Base-by-base conservation (phyloP, 2,113 vertebrate species). In the Apus apus region DNA sequence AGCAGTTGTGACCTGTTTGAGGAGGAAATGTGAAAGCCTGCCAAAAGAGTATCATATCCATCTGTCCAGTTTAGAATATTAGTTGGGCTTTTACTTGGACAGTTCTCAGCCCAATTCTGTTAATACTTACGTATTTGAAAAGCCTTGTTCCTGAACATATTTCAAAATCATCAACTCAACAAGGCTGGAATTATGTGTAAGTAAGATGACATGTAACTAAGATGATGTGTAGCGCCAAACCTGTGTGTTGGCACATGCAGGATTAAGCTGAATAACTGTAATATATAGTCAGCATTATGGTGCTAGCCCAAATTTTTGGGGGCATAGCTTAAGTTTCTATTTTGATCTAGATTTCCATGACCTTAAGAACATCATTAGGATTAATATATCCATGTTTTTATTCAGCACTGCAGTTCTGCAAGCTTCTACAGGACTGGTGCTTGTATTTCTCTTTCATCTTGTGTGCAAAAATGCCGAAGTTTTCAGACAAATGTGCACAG, bases 1-100 rank as follows among this genome's bases (percentile, higher is more conserved):
- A 92, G 87, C 87, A 90, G 22, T 91, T 88, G 64, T 93, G 90
- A 96, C 82, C 94, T 90, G 85, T 84, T 93, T 81, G 56, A 84
- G 66, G 16, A 65, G 75, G 38, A 93, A 93, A 87, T 20, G 30
- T 2, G 11, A 48, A 94, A 92, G 76, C 64, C 72, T 96, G 95
- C 92, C 96, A 95, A 96, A 93, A 96, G 36, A 11, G 0, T 77
- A 90, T 86, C 56, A 38, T 65, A 86, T 84, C 93, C 92, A 95
- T 95, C 93, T 96, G 92, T 83, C 60, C 65, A 67, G 68, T 86
- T 93, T 71, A 83, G 51, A 85, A 62, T 62, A 68, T 75, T 89
- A 83, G 34, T 53, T 71, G 18, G 5, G 67, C 43, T 94, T 87
- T 82, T 54, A 87, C 67, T 92, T 95, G 72, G 32, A 67, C 20